Evolutionary conservation across 2,113 vertebrate genomes (phyloP).

Genomic region (Baryphthengus martii): DNA sequence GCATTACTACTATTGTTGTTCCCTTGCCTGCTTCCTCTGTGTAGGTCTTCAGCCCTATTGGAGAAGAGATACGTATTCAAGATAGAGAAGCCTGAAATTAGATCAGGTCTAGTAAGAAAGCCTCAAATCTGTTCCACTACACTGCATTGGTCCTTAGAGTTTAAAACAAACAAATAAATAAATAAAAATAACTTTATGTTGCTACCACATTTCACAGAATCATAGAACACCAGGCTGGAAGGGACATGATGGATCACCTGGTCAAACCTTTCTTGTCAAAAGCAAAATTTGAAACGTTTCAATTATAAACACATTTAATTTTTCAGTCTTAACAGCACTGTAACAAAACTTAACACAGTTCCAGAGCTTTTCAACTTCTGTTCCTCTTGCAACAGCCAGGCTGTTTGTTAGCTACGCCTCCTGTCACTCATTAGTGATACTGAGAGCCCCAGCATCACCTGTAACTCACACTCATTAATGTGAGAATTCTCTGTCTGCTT

Average conservation of each 20-base stretch:
- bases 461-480: not conserved
- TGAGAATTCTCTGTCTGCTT: not conserved
- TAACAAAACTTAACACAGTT: not conserved
- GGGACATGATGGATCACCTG: not conserved
- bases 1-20: not conserved
- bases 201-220: not conserved
- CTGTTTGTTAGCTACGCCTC: not conserved
- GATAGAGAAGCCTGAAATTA: not conserved
- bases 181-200: not conserved
- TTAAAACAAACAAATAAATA: not conserved
- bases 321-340: not conserved
- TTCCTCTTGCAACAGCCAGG: not conserved
- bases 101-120: not conserved
- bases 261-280: not conserved
- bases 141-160: accelerated
- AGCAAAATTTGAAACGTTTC: not conserved
- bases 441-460: not conserved
- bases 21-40: not conserved
- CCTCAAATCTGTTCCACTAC: not conserved
- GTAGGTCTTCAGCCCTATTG: not conserved
- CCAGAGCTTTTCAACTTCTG: not conserved
- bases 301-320: not conserved
- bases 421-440: not conserved
- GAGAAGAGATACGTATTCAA: not conserved
- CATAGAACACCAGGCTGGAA: not conserved